Evolutionary conservation across 2,888 invertebrate species (phyloP).

Genomic region (Scaptomyza reducta): DNA sequence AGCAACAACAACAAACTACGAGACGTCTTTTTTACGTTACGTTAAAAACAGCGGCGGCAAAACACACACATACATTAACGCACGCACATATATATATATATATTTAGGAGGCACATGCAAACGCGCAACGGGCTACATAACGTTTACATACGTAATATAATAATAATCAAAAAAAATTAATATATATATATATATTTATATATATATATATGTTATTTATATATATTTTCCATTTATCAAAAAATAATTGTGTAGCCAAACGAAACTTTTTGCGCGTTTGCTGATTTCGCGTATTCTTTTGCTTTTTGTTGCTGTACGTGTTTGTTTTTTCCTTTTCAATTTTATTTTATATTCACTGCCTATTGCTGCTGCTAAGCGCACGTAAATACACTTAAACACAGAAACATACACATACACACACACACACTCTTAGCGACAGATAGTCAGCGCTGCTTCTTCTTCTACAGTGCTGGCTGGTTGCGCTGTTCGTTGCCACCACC

Average conservation of each 20-base stretch:
- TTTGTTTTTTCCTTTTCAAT: conserved; percentile 27
- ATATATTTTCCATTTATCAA: conserved; percentile 20
- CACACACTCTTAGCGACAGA: conserved; percentile 49
- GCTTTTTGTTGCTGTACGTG: conserved; percentile 47
- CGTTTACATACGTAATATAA: conserved; percentile 44
- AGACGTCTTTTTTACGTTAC: conserved; percentile 48
- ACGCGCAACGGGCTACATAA: conserved; percentile 45
- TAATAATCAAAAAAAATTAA: conserved; percentile 34
- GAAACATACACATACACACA: conserved; percentile 25
- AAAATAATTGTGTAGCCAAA: conserved; percentile 9
- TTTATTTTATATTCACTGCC: conserved; percentile 66
- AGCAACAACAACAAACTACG: conserved; percentile 40
- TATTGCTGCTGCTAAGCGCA: conserved; percentile 47
- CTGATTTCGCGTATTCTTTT: conserved; percentile 32
- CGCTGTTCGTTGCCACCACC: conserved; percentile 73
- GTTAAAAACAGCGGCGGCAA: conserved; percentile 60
- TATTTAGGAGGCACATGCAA: conserved; percentile 18
- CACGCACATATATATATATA: conserved; percentile 12
- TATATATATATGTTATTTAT: conserved; percentile 2
- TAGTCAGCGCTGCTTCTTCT: conserved; percentile 66
- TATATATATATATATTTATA: conserved; percentile 5
- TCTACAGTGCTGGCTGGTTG: conserved; percentile 55
- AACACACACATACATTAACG: conserved; percentile 27
- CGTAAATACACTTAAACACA: conserved; percentile 45
- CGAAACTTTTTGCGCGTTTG: conserved; percentile 47